Percentiles rank a stretch among this genome's conserved stretches.
Conservation (phyloP, 2,888 invertebrate species). For the Chrysomela aeneicollis region DNA sequence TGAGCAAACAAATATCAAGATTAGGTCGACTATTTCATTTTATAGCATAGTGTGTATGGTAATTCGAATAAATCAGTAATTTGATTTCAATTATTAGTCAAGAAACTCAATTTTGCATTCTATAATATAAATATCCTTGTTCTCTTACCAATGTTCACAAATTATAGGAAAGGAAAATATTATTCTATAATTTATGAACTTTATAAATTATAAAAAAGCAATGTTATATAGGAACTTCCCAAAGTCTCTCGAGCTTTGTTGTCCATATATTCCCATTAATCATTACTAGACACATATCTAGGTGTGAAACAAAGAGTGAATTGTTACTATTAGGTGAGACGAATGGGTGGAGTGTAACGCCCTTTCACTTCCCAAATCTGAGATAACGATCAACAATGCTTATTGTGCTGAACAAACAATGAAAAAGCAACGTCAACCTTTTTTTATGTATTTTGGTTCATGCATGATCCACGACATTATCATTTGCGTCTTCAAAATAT, state of each 20-base stretch:
- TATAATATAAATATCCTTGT: too few relatives aligned
- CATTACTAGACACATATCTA: background rate
- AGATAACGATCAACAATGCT: slow-evolving; percentile 22
- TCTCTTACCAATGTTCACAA: too few relatives aligned
- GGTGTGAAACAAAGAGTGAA: slow-evolving; percentile 19
- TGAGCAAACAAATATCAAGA: too few relatives aligned
- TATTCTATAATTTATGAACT: too few relatives aligned
- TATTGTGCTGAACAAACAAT: slow-evolving; percentile 28
- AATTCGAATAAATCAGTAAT: too few relatives aligned
- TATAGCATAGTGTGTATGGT: too few relatives aligned
- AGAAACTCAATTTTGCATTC: too few relatives aligned
- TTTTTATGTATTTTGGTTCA: background rate
- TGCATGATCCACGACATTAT: background rate
- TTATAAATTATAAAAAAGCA: too few relatives aligned
- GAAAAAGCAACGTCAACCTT: slow-evolving; percentile 3
- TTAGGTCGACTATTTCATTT: too few relatives aligned
- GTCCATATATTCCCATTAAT: background rate
- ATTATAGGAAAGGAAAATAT: too few relatives aligned
- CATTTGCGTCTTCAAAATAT: background rate
- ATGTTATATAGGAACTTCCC: too few relatives aligned
- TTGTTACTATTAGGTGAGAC: slow-evolving; percentile 30
- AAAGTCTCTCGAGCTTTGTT: background rate
- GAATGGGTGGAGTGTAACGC: slow-evolving; percentile 26
- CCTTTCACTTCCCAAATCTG: slow-evolving; percentile 15
- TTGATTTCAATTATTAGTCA: too few relatives aligned